Base-by-base conservation (phyloP, 2,113 vertebrate genomes). In the Epinephelus fuscoguttatus region DNA sequence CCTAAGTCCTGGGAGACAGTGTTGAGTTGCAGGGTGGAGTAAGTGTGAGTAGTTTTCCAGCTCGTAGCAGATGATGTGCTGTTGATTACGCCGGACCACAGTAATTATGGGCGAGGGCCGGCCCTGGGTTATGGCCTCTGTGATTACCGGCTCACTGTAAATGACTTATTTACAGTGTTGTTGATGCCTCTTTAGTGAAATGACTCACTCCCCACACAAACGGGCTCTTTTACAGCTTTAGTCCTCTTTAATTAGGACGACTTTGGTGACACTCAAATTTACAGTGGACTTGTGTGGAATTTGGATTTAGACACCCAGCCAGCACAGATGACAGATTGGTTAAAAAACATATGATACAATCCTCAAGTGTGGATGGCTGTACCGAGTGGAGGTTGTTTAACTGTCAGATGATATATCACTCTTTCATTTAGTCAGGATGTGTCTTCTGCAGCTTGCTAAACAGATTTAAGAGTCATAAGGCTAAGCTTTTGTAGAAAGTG, bases 141-240 rank as follows among this genome's bases (percentile, higher is more conserved):
- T 95, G 93, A 94, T 94, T 94, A 95, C 88, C 55, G 55, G 74
- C 86, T 88, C 61, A 88, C 91, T 92, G 73, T 86, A 84, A 92
- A 87, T 91, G 86, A 94, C 91, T 94, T 91, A 93, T 92, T 95
- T 93, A 82, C 93, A 86, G 86, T 89, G 87, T 88, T 92, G 92
- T 87, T 94, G 90, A 91, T 94, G 84, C 91, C 73, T 93, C 86
- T 91, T 93, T 61, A 84, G 84, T 86, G 80, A 88, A 94, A 94
- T 89, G 75, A 91, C 85, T 88, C 68, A 89, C 89, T 93, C 66
- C 30, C 53, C 84, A 80, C 86, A 88, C 84, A 93, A 91, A 90
- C 78, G 55, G 76, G 71, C 79, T 70, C 78, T 92, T 94, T 93
- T 88, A 88, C 90, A 67, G 67, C 80, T 37, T 11, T 63, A 77